Evolutionary conservation across 2,888 invertebrate genomes (phyloP), one percentile per base, ranked within the genome.

Genomic region (Ophion ellenae): DNA sequence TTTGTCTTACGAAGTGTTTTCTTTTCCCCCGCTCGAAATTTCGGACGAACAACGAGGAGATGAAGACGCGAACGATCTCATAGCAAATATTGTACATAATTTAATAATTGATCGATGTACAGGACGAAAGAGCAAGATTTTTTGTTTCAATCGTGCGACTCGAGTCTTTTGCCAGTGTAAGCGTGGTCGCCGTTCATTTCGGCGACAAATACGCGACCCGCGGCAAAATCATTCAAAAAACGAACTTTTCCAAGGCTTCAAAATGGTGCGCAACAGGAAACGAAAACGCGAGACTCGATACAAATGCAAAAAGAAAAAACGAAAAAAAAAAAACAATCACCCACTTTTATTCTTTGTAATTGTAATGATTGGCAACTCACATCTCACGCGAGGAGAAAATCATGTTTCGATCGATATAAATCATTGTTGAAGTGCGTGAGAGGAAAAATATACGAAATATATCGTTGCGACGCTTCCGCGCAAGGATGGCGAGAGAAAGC

Each of bases 61-160:
- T 17, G 14, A 11, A 74, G 36, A 73, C 73, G 83, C 78, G 83
- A 85, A 82, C 59, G 82, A 85, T 82, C 85, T 85, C 85, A 79
- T 82, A 85, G 79, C 69, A 71, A 82, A 73, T 83, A 78, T 67
- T 74, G 64, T 75, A 70, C 32, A 71, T 77, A 81, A 85, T 85
- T 78, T 75, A 79, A 79, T 57, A 59, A 80, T 67, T 63, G 32
- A 70, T 57, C 53, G 61, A 28, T 73, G 47, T 40, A 66, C 71
- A 24, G 20, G 47, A 71, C 47, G 63, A 75, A 64, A n/a, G 28
- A 57, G 28, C 47, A 71, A 32, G 57, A 57, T 32, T 57, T 47
- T 14, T 17, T 70, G 28, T 70, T 53, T 59, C n/a, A 17, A 61
- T 45, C 45, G 40, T 28, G 24, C 63, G 17, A 74, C 24, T 74